Percentiles rank a stretch among this genome's conserved stretches.
These are phyloP conservation scores for Mythimna lalbum DNA, from an alignment of 2,888 invertebrate species.

Conservation along the genomic window DNA sequence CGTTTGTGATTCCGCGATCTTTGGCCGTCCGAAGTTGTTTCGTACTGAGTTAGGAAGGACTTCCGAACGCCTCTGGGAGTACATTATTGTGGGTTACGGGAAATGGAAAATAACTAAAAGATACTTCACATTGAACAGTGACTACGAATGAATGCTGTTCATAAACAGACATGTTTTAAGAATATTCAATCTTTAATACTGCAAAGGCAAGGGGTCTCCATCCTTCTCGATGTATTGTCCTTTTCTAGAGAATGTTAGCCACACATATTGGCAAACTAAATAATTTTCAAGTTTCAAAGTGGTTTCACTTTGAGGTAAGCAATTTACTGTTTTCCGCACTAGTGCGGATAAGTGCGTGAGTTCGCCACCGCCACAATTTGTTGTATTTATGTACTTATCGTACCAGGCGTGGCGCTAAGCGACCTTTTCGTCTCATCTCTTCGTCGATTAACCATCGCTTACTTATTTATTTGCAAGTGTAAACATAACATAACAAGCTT, in stretches of 20 bases:
- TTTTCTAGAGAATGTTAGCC: not conserved
- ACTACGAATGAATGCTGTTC: not conserved
- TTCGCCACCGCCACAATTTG: too few species aligned
- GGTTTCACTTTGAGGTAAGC: too few species aligned
- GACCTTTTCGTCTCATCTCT: too few species aligned
- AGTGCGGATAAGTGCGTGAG: too few species aligned
- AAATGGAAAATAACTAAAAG: not conserved
- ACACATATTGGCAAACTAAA: not conserved
- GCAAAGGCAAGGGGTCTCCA: not conserved
- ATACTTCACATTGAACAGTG: not conserved
- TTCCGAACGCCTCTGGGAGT: constrained; percentile 23
- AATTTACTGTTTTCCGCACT: too few species aligned
- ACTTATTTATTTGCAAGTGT: too few species aligned
- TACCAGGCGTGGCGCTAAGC: too few species aligned
- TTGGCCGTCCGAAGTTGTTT: constrained; percentile 28
- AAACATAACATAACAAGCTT: too few species aligned
- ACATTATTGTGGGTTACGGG: constrained; percentile 10
- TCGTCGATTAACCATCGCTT: too few species aligned
- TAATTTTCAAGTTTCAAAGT: too few species aligned
- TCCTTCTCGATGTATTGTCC: not conserved
- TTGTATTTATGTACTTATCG: too few species aligned
- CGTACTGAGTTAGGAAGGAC: constrained; percentile 12
- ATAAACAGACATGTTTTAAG: not conserved
- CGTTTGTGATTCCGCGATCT: constrained; percentile 48
- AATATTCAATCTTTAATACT: not conserved